A percentile compares a stretch with the other conserved stretches of the same genome.
Conservation (phyloP, 2,113 vertebrate genomes). For the Axis porcinus region DNA sequence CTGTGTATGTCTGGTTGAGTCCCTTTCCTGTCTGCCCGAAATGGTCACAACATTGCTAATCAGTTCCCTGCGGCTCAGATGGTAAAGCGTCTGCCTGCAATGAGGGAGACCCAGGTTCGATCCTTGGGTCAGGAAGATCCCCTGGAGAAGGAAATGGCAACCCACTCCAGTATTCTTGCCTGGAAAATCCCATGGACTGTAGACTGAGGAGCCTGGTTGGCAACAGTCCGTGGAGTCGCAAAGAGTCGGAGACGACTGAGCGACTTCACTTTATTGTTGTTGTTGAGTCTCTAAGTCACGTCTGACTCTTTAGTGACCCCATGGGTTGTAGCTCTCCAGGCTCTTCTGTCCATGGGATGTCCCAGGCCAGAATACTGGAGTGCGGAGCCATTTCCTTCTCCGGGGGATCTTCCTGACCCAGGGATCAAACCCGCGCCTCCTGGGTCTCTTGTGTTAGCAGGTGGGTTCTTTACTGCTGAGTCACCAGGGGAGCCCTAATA, state of each 20-base stretch:
- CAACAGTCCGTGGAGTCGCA: no score
- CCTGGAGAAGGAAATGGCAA: no score
- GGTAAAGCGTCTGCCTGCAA: no score
- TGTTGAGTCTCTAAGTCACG: neutral
- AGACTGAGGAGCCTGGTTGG: no score
- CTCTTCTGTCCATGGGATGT: neutral
- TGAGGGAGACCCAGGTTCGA: no score
- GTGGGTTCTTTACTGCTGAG: neutral
- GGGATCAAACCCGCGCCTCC: accelerated
- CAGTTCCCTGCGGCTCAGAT: no score
- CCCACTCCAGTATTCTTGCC: no score
- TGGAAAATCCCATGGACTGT: no score
- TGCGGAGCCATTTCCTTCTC: neutral
- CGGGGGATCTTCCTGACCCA: neutral
- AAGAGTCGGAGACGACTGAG: no score
- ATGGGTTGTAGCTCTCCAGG: neutral
- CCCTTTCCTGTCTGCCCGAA: neutral
- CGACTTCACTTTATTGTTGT: neutral
- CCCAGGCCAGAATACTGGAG: neutral
- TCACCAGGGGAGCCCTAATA: neutral
- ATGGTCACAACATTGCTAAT: neutral
- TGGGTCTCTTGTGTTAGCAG: neutral
- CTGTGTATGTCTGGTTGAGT: neutral
- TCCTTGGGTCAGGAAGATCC: no score
- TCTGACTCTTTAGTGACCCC: neutral